Evolutionary conservation across 1,140 invertebrate species (phyloP).

Genomic region (Drosophila watanabei): DNA sequence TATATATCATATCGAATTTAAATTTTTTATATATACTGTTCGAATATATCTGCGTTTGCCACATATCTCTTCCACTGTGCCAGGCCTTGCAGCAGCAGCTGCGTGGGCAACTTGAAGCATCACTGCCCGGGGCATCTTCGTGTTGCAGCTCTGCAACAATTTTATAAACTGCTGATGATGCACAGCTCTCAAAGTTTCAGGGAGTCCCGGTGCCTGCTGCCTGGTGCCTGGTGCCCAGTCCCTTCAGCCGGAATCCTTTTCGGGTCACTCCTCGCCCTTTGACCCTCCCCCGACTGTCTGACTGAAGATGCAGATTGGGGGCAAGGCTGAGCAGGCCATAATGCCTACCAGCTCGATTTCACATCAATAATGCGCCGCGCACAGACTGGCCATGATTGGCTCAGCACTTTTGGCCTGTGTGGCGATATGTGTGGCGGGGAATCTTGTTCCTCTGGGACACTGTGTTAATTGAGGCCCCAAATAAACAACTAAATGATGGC

Average conservation of each 20-base stretch:
- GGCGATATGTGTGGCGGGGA: neutral
- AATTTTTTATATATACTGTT: too few relatives aligned
- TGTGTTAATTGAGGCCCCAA: neutral
- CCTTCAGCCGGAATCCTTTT: conserved; percentile 1
- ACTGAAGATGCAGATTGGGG: neutral
- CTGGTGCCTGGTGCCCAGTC: neutral
- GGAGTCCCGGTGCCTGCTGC: neutral
- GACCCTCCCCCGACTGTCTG: neutral
- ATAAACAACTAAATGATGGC: neutral
- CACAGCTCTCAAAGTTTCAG: conserved; percentile 49
- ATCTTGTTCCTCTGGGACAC: neutral
- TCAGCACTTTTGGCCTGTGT: neutral
- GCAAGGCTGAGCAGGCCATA: neutral
- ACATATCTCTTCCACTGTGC: neutral
- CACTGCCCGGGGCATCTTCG: conserved; percentile 46
- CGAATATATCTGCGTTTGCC: neutral
- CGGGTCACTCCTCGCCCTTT: neutral
- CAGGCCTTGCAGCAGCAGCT: conserved; percentile 58
- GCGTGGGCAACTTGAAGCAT: conserved; percentile 49
- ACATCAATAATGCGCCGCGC: conserved; percentile 10
- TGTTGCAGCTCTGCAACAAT: conserved; percentile 64
- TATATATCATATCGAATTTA: neutral
- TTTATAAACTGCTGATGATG: conserved; percentile 67
- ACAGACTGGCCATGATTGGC: neutral
- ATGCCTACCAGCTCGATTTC: neutral